Percentiles rank a stretch among this genome's conserved stretches.
phyloP scores from a whole-genome alignment of 2,113 vertebrate genomes.

The Mesembrinibis cayennensis region DNA sequence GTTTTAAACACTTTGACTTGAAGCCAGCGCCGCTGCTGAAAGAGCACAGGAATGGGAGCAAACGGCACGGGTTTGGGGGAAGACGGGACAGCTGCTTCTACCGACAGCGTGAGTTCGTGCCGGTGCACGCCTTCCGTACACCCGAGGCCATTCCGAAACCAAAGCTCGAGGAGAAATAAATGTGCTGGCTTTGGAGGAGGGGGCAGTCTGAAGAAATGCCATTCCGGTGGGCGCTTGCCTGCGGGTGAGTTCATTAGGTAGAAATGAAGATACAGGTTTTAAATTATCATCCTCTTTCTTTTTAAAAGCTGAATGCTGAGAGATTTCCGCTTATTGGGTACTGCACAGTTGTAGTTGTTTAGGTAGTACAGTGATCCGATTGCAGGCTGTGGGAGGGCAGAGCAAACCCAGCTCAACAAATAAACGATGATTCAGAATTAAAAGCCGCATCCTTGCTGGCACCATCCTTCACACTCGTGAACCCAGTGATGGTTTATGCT shows the following conservation, averaged over 20 bases:
- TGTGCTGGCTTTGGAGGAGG: not conserved
- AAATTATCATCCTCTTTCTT: not conserved
- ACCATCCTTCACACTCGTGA: not conserved
- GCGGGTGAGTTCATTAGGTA: not conserved
- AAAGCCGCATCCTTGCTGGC: not conserved
- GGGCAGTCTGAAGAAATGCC: not conserved
- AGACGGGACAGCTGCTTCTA: not conserved
- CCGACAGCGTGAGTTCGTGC: rapidly evolving
- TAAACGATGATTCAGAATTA: not conserved
- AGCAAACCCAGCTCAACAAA: not conserved
- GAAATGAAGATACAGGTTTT: not conserved
- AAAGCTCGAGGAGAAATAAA: not conserved
- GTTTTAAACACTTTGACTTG: not conserved
- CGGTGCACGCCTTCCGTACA: not conserved
- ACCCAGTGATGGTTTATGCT: not conserved
- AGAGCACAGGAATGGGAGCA: not conserved
- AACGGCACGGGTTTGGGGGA: not conserved
- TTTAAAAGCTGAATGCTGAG: not conserved
- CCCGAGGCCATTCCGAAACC: not conserved
- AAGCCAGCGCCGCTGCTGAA: not conserved
- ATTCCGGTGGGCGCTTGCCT: rapidly evolving
- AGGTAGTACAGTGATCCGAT: not conserved
- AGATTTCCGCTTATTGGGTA: not conserved
- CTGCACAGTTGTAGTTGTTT: not conserved
- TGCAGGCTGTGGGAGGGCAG: not conserved